Evolutionary conservation across 2,797 vertebrate species (phyloP), one percentile per base, ranked within the genome.

Genomic region (Gadopsis bispinosus): DNA sequence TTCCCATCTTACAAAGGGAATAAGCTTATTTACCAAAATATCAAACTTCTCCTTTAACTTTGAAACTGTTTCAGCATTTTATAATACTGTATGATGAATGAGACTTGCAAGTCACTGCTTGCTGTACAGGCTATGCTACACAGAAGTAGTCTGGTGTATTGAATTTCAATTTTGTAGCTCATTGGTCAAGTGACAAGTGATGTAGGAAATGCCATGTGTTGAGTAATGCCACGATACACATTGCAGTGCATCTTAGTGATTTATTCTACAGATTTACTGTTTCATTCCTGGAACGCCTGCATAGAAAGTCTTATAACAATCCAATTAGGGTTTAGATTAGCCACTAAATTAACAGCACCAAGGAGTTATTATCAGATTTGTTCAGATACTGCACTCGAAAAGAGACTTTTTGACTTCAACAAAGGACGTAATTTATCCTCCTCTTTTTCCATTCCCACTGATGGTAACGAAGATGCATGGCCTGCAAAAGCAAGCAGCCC

Each of bases 121-220:
- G 26, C 41, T 83, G 53, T 82, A 11, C 33, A 37, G 37, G 37
- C 37, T 39, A 50, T 69, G 29, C 79, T 76, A 62, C 56, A 39
- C 69, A 61, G 62, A 47, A 59, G 62, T 14, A 75, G 45, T 20
- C 69, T 53, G 54, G 10, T 43, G 41, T 71, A 81, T 75, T 74
- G 56, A 84, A 75, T 85, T 87, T 79, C 37, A 83, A 68, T 86
- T 86, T 86, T 83, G 73, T 81, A 83, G 73, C 77, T 85, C 69
- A 64, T 65, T 75, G 72, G 65, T 80, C 79, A 55, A 76, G 69
- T 58, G 86, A 69, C 39, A 75, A 79, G 59, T 47, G 37, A 69
- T 19, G 50, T 74, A 73, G 66, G 63, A 76, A 84, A 83, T 78
- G 71, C 75, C 41, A 47, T 53, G 26, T 68, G 33, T 43, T 47